Conservation (phyloP, 2,113 vertebrate genomes). For the Datnioides undecimradiatus region DNA sequence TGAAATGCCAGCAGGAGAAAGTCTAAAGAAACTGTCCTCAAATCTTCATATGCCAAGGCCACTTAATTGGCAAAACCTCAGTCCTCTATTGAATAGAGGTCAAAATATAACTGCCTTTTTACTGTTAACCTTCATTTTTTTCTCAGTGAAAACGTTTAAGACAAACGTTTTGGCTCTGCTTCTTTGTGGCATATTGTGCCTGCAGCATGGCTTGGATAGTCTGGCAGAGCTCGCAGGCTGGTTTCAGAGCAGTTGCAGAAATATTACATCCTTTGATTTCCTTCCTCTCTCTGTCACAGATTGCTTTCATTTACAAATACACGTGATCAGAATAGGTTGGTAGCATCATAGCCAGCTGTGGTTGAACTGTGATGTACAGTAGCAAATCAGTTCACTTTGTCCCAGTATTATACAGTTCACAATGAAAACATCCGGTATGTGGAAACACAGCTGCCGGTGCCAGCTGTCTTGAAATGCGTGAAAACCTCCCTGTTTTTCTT, state of each 20-base stretch:
- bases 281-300: slow-evolving; percentile 30
- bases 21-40: slow-evolving; percentile 44
- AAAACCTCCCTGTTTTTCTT: too few species aligned
- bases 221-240: slow-evolving; percentile 47
- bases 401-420: background rate
- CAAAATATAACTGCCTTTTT: slow-evolving; percentile 48
- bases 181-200: slow-evolving; percentile 53
- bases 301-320: slow-evolving; percentile 37
- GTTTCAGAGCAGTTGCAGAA: slow-evolving; percentile 47
- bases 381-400: slow-evolving; percentile 26
- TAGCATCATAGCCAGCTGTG: slow-evolving; percentile 25
- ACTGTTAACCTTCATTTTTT: slow-evolving; percentile 57
- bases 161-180: slow-evolving; percentile 54
- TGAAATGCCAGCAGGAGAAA: slow-evolving; percentile 45
- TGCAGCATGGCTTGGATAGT: slow-evolving; percentile 47
- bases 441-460: background rate
- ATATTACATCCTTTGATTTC: slow-evolving; percentile 58
- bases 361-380: background rate
- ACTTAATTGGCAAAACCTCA: slow-evolving; percentile 60
- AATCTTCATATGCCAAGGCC: slow-evolving; percentile 42
- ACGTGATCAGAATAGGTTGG: slow-evolving; percentile 42
- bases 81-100: slow-evolving; percentile 51
- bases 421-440: background rate
- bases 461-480: too few species aligned
- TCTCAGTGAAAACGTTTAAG: slow-evolving; percentile 52